phyloP scores from a whole-genome alignment of 2,113 vertebrate genomes.

The Neoarius graeffei region DNA sequence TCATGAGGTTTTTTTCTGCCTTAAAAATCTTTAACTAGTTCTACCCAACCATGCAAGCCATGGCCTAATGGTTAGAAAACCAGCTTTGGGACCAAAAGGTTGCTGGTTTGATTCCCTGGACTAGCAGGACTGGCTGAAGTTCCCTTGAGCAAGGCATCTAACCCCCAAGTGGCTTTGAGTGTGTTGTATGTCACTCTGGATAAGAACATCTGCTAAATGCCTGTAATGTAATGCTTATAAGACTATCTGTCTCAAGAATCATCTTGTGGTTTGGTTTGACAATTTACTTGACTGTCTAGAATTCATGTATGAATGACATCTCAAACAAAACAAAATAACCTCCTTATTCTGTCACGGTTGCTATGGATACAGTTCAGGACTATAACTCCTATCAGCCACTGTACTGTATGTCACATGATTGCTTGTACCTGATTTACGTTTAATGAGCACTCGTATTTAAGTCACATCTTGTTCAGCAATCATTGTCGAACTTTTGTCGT shows the following conservation, averaged over 20 bases:
- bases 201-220: too few relatives aligned
- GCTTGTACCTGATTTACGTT: neutral
- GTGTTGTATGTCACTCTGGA: too few relatives aligned
- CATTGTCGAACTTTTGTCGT: neutral
- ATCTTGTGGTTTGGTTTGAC: neutral
- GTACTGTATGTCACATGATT: neutral
- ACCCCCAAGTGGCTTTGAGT: too few relatives aligned
- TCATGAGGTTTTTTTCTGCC: neutral
- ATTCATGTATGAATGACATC: neutral
- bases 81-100: too few relatives aligned
- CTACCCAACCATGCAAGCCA: neutral
- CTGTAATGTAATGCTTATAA: too few relatives aligned
- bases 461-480: neutral
- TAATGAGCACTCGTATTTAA: neutral
- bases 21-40: neutral
- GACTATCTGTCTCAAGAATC: neutral
- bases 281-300: neutral
- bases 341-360: neutral
- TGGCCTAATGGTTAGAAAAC: too few relatives aligned
- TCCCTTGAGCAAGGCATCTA: too few relatives aligned
- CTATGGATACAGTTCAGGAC: neutral
- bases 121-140: too few relatives aligned
- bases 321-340: neutral
- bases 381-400: neutral
- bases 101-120: too few relatives aligned